These are phyloP conservation scores for Acanthosepion pharaonis DNA, from an alignment of 2,888 invertebrate species.

Conservation along the genomic window DNA sequence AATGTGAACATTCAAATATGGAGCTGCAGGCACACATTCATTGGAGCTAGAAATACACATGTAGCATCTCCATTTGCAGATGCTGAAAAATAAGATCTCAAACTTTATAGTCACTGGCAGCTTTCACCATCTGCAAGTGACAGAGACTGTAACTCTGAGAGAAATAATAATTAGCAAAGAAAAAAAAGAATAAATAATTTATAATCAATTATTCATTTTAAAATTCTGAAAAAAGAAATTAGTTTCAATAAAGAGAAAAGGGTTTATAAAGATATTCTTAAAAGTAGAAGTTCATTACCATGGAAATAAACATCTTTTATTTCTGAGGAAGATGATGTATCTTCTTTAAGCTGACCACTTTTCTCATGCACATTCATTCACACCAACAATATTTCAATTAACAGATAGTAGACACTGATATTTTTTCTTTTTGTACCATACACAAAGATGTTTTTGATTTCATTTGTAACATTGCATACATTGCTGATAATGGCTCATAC, in stretches of 20 bases:
- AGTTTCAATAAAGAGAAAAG: not conserved
- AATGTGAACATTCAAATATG: not conserved
- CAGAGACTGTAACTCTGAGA: not conserved
- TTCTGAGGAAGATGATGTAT: not conserved
- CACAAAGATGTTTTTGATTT: not conserved
- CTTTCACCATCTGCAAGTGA: not conserved
- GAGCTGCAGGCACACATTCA: slow-evolving; percentile 33
- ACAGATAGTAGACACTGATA: not conserved
- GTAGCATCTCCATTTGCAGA: not conserved
- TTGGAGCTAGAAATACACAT: slow-evolving; percentile 6
- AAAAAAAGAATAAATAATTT: not conserved
- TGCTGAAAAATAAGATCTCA: not conserved
- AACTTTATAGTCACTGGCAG: not conserved
- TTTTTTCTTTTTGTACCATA: not conserved
- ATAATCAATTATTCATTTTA: not conserved
- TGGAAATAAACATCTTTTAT: not conserved
- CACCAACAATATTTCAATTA: not conserved
- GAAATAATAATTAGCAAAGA: not conserved
- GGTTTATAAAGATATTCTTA: not conserved
- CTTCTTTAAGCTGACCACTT: not conserved
- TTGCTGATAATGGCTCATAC: not conserved
- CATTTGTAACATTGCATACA: not conserved
- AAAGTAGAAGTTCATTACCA: not conserved
- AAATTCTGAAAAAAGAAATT: not conserved
- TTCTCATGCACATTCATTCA: not conserved